Conservation (phyloP, 1,140 invertebrate species). For the Hydropsyche tenuis region DNA sequence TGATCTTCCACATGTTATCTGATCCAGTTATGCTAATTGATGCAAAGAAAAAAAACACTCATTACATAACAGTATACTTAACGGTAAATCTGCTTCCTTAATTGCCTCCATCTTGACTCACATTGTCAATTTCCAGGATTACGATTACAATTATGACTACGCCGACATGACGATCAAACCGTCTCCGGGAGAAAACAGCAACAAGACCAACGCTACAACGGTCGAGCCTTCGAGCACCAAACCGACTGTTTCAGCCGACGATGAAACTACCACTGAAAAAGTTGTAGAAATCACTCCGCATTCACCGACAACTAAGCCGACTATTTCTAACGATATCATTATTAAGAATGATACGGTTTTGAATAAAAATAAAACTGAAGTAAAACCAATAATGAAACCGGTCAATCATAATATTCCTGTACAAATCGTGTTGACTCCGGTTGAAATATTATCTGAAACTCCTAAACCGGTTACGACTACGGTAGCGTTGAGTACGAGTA, state of each 20-base stretch:
- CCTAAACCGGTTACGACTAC: background rate
- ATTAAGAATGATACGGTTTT: background rate
- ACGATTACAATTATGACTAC: slow-evolving; percentile 68
- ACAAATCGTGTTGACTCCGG: slow-evolving; percentile 40
- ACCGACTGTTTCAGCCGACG: slow-evolving; percentile 10
- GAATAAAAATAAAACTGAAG: slow-evolving; percentile 23
- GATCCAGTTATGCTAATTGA: slow-evolving; percentile 24
- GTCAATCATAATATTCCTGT: slow-evolving; percentile 42
- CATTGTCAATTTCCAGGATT: slow-evolving; percentile 64
- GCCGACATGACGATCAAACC: slow-evolving; percentile 68
- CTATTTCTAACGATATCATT: background rate
- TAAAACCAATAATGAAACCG: slow-evolving; percentile 23
- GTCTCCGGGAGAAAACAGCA: slow-evolving; percentile 51
- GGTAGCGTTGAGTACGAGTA: no score
- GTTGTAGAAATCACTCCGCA: slow-evolving; percentile 46
- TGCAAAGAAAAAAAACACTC: background rate
- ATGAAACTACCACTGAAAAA: slow-evolving; percentile 40
- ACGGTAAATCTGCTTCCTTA: background rate
- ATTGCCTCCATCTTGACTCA: no score
- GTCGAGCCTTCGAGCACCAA: slow-evolving; percentile 30
- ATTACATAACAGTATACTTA: slow-evolving; percentile 14
- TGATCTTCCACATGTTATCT: background rate
- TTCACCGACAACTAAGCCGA: slow-evolving; percentile 29
- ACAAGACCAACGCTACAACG: slow-evolving; percentile 52
- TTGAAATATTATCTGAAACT: slow-evolving; percentile 34